These are phyloP conservation scores for Thamnophis elegans DNA, from an alignment of 2,797 vertebrate species.

Conservation along the genomic window DNA sequence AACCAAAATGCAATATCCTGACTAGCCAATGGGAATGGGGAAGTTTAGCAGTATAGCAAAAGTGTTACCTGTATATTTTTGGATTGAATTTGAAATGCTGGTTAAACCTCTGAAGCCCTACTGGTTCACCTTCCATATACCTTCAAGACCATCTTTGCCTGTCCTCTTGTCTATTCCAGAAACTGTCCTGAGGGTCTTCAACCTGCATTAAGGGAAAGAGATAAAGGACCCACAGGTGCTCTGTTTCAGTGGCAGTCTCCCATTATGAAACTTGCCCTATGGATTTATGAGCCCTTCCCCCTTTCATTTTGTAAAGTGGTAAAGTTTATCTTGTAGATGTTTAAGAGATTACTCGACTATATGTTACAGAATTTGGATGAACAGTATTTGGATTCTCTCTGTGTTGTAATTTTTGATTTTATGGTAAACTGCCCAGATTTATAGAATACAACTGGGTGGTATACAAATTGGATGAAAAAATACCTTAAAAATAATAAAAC, in stretches of 20 bases:
- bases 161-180: neutral
- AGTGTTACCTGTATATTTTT: neutral
- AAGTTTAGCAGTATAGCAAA: neutral
- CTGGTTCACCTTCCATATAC: neutral
- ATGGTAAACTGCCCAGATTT: neutral
- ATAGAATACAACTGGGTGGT: neutral
- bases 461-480: neutral
- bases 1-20: neutral
- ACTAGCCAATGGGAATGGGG: neutral
- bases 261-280: neutral
- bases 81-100: neutral
- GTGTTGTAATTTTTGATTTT: neutral
- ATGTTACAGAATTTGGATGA: neutral
- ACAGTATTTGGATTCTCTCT: neutral
- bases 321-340: neutral
- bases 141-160: neutral
- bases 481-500: neutral
- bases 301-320: neutral
- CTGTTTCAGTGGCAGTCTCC: neutral
- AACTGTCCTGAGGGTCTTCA: neutral
- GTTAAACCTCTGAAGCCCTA: neutral
- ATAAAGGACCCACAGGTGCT: neutral
- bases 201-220: neutral
- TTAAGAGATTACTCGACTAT: neutral
- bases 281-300: neutral